Conservation (phyloP, 2,797 vertebrate species). For the Sebastes cheni region DNA sequence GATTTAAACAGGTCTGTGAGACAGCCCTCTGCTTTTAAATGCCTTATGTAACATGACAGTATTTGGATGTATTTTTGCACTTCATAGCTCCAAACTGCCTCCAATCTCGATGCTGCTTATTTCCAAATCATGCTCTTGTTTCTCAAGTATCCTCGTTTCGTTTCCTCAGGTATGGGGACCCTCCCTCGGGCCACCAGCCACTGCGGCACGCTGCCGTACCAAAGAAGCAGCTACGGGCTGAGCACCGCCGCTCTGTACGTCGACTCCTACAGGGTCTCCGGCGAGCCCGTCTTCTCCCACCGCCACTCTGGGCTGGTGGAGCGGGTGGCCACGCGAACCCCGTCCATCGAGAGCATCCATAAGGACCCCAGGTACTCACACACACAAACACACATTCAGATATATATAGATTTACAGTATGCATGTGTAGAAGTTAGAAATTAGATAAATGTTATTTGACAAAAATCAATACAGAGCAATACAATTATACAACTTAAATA, state of each 20-base stretch:
- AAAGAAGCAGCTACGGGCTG: slow-evolving; percentile 92
- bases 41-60: neutral
- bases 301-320: slow-evolving; percentile 84
- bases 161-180: slow-evolving; percentile 87
- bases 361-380: slow-evolving; percentile 93
- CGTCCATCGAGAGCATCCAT: slow-evolving; percentile 96
- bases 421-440: neutral
- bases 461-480: no score
- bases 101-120: no score
- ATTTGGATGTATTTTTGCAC: neutral
- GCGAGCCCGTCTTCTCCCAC: slow-evolving; percentile 84
- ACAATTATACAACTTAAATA: no score
- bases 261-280: slow-evolving; percentile 87
- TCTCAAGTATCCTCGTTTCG: fast-evolving
- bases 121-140: no score
- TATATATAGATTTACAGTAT: neutral
- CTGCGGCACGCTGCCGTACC: slow-evolving; percentile 93
- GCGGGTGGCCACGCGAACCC: slow-evolving; percentile 89
- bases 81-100: neutral
- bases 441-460: no score
- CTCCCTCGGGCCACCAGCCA: slow-evolving; percentile 93
- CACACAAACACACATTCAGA: slow-evolving; percentile 35
- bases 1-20: slow-evolving; percentile 34
- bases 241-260: slow-evolving; percentile 87
- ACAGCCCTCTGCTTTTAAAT: neutral